Base-by-base conservation (phyloP, 2,797 vertebrate genomes). In the Huso huso region DNA sequence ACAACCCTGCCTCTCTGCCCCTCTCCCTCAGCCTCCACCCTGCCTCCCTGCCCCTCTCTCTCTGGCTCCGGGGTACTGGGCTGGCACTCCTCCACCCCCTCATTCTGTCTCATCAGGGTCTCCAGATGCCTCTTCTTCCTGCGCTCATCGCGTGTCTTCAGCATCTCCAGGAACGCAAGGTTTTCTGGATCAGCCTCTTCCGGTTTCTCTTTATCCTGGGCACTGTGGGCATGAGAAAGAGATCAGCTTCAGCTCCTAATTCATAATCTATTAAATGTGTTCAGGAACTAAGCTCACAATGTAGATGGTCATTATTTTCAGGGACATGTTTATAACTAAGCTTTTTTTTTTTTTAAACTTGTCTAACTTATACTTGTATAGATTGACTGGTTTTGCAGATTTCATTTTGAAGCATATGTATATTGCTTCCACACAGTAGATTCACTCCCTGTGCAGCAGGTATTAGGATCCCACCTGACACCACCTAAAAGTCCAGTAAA, bases 81-180 rank as follows among this genome's bases (percentile, higher is more conserved):
- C 64, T 78, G 15, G 15, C 15, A 18, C 15, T 76, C 81, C 61
- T 83, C 82, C 9, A 63, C 80, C 63, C 60, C 75, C 62, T 89
- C 80, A 68, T 87, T 90, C 75, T 91, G 84, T 51, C 73, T 77
- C 18, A 78, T 84, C 75, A 87, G 75, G 0, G 76, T 84, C 79
- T 91, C 80, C 49, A 79, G 74, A 0, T 80, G 84, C 50, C 84
- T 80, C 70, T 79, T 82, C 52, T 79, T 83, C 60, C 85, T 61
- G 67, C 78, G 84, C 66, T 88, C 89, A 66, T 90, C 88, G 1
- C 88, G 83, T 0, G 70, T 73, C 55, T 88, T 87, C 70, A 89
- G 79, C 74, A 83, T 78, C 73, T 90, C 85, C 0, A 82, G 79
- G 59, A 89, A 76, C 48, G 89, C 89, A 55, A 88, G 80, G 1